Base-by-base conservation (phyloP, 2,113 vertebrate species). In the Actenoides lindsayi region DNA sequence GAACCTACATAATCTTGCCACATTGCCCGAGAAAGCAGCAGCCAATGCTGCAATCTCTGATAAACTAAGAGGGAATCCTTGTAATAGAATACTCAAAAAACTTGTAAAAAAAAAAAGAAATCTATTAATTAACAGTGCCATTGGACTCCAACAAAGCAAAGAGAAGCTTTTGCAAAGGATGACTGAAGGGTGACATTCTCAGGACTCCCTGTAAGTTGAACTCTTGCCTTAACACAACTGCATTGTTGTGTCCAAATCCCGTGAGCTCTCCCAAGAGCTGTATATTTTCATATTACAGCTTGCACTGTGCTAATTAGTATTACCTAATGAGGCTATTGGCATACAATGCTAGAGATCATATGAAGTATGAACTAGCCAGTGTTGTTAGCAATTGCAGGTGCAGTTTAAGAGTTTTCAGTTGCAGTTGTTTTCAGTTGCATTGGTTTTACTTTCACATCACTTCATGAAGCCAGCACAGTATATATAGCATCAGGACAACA, bases 381-480 rank as follows among this genome's bases (percentile, higher is more conserved):
- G 6, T 28, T 16, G 13, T 15, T 28, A 50, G 19, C 0, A 0
- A 15, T 4, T 35, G 8, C 53, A 68, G 46, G 56, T 67, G 44
- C 53, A 62, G 16, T n/a, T 64, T n/a, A 51, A 60, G 12, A 71
- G 39, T 27, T 83, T 82, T 67, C 56, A 16, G 1, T 54, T 77
- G 12, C 24, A 25, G n/a, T n/a, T 54, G 13, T 27, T 83, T 82
- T 67, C 56, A 16, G 1, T 54, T 77, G 12, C 24, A 25, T 35
- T 54, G 18, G 11, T 88, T 83, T 54, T 48, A 69, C 23, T 27
- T 63, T 71, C 68, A 7, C 25, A 82, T 17, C 13, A 46, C 20
- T n/a, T 83, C 35, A 77, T 15, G 8, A 9, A 69, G 31, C 7
- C 11, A 75, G 18, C 5, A 69, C 33, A 15, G 1, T 31, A 16